Percentiles rank a stretch among this genome's conserved stretches.
phyloP scores from a whole-genome alignment of 2,888 invertebrate genomes.

The Drosophila monieri region DNA sequence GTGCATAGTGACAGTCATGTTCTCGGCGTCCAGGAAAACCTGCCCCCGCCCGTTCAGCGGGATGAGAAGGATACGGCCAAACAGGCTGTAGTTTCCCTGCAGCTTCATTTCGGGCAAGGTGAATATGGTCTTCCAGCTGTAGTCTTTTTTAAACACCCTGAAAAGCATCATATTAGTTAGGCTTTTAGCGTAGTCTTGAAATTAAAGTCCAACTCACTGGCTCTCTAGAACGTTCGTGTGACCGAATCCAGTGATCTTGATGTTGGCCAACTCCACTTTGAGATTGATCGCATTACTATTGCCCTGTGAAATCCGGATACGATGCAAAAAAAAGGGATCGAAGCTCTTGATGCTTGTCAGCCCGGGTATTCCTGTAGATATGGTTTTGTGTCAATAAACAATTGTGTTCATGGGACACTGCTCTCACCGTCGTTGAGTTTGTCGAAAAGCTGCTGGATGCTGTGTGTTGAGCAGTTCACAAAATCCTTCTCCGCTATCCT shows the following conservation, averaged over 20 bases:
- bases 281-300: constrained; percentile 89
- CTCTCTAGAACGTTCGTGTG: constrained; percentile 87
- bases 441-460: constrained; percentile 88
- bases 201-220: constrained; percentile 84
- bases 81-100: constrained; percentile 88
- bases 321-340: constrained; percentile 88
- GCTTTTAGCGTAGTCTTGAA: neutral
- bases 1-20: constrained; percentile 88
- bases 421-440: constrained; percentile 87
- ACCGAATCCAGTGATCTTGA: constrained; percentile 88
- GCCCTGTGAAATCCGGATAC: constrained; percentile 89
- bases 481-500: constrained; percentile 87
- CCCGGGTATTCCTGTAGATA: constrained; percentile 82
- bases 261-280: constrained; percentile 89
- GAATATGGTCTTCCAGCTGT: constrained; percentile 89
- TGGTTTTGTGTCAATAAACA: neutral
- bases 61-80: constrained; percentile 89
- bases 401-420: neutral
- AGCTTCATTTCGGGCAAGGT: constrained; percentile 88
- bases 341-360: constrained; percentile 86
- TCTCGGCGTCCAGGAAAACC: constrained; percentile 89
- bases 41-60: constrained; percentile 88
- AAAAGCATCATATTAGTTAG: constrained; percentile 43
- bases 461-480: constrained; percentile 87
- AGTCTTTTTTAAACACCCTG: constrained; percentile 88